Percentiles rank a stretch among this genome's conserved stretches.
phyloP scores from a whole-genome alignment of 2,888 invertebrate genomes.

The Baccha elongata region DNA sequence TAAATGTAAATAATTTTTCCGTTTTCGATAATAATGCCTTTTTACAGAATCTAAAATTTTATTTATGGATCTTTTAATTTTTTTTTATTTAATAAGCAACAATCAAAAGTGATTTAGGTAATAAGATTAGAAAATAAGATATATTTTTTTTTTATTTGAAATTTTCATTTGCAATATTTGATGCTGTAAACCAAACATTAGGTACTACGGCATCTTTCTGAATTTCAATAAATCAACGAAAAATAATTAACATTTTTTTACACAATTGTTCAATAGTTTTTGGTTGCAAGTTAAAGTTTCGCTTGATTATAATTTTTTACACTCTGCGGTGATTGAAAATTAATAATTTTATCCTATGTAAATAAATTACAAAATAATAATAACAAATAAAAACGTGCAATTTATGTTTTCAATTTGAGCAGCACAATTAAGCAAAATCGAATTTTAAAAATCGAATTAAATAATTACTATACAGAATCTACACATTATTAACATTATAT shows the following conservation, averaged over 20 bases:
- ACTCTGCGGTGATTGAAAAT: slow-evolving; percentile 18
- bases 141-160: slow-evolving; percentile 7
- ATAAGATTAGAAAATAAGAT: slow-evolving; percentile 76
- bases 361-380: slow-evolving; percentile 35
- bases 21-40: slow-evolving; percentile 55
- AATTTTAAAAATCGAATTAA: slow-evolving; percentile 68
- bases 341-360: slow-evolving; percentile 58
- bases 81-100: slow-evolving; percentile 75
- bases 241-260: background rate
- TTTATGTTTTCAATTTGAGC: slow-evolving; percentile 61
- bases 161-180: slow-evolving; percentile 11
- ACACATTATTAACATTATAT: slow-evolving; percentile 47
- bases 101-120: slow-evolving; percentile 82
- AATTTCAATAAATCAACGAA: slow-evolving; percentile 1
- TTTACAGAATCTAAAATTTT: slow-evolving; percentile 58
- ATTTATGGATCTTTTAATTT: slow-evolving; percentile 55
- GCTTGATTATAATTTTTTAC: too few species aligned
- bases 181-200: too few species aligned
- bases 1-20: slow-evolving; percentile 55
- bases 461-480: slow-evolving; percentile 60
- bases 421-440: slow-evolving; percentile 63
- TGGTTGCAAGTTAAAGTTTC: background rate
- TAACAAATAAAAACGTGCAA: slow-evolving; percentile 54
- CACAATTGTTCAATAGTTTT: background rate
- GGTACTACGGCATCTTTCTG: too few species aligned